These are phyloP conservation scores for Pteronotus mesoamericanus DNA, from an alignment of 2,797 vertebrate genomes.

Conservation along the genomic window DNA sequence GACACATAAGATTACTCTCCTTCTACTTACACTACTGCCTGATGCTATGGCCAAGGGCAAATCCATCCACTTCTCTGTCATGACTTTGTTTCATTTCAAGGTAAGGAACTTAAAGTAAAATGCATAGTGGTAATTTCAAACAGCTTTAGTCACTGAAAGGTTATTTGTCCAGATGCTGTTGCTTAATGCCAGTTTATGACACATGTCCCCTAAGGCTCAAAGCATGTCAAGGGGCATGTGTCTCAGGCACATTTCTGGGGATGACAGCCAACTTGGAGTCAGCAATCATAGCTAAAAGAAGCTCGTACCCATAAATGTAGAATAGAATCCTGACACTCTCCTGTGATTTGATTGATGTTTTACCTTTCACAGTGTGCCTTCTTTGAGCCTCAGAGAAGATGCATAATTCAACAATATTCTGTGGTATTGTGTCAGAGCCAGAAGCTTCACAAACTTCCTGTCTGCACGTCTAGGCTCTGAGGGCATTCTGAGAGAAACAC, in stretches of 20 bases:
- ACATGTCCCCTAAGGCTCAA: not conserved
- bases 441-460: not conserved
- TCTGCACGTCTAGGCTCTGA: not conserved
- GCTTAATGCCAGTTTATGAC: conserved; percentile 57
- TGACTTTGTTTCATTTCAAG: conserved; percentile 47
- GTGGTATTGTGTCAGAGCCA: not conserved
- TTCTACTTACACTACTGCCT: conserved; percentile 52
- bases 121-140: conserved; percentile 56
- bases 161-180: conserved; percentile 8
- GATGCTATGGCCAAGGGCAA: conserved; percentile 57
- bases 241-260: not conserved
- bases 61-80: conserved; percentile 58
- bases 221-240: not conserved
- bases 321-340: not conserved
- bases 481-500: not conserved
- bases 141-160: conserved; percentile 45
- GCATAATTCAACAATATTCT: not conserved
- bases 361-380: conserved; percentile 21
- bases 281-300: not conserved
- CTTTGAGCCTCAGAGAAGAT: not conserved
- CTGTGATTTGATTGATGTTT: not conserved
- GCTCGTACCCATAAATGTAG: not conserved
- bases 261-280: not conserved
- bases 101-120: conserved; percentile 46
- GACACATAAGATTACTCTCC: conserved; percentile 52